Percentiles rank a stretch among this genome's conserved stretches.
Conservation (phyloP, 64 coral and sea anemone species). For the Pachyseris speciosa region DNA sequence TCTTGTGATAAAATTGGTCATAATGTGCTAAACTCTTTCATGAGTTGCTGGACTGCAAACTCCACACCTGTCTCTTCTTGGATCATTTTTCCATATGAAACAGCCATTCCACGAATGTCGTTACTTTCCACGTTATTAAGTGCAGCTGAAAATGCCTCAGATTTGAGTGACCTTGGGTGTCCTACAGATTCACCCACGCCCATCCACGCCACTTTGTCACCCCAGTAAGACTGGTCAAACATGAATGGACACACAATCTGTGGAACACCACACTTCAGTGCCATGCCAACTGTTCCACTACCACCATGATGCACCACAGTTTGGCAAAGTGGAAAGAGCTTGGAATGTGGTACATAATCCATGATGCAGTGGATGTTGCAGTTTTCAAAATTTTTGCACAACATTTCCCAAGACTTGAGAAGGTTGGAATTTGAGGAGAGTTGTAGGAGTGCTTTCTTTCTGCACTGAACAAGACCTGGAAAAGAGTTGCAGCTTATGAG, state of each 20-base stretch:
- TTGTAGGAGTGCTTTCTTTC: slow-evolving; percentile 85
- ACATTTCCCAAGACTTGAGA: slow-evolving; percentile 91
- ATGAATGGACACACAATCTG: slow-evolving; percentile 95
- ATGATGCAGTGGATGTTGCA: slow-evolving; percentile 93
- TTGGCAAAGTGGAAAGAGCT: slow-evolving; percentile 79
- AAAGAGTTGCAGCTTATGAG: background rate
- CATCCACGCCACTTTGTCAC: slow-evolving; percentile 88
- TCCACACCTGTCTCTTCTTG: slow-evolving; percentile 45
- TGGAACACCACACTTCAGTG: slow-evolving; percentile 69
- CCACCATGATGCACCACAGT: slow-evolving; percentile 85
- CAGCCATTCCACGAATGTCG: slow-evolving; percentile 55
- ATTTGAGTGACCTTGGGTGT: slow-evolving; percentile 72
- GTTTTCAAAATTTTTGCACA: slow-evolving; percentile 84
- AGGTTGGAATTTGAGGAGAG: slow-evolving; percentile 45
- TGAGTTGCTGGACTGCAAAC: slow-evolving; percentile 55
- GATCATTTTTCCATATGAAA: slow-evolving; percentile 42
- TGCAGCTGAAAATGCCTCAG: slow-evolving; percentile 39
- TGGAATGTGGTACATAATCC: slow-evolving; percentile 59
- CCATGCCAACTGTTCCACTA: slow-evolving; percentile 87
- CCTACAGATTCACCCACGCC: slow-evolving; percentile 81
- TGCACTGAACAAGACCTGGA: slow-evolving; percentile 91
- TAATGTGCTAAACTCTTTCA: slow-evolving; percentile 36
- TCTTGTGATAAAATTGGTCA: background rate
- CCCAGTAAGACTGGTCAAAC: slow-evolving; percentile 98
- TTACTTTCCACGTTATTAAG: slow-evolving; percentile 26